Evolutionary conservation across 2,888 invertebrate species (phyloP), one percentile per base, ranked within the genome.

Genomic region (Drosophila nigritarsus): DNA sequence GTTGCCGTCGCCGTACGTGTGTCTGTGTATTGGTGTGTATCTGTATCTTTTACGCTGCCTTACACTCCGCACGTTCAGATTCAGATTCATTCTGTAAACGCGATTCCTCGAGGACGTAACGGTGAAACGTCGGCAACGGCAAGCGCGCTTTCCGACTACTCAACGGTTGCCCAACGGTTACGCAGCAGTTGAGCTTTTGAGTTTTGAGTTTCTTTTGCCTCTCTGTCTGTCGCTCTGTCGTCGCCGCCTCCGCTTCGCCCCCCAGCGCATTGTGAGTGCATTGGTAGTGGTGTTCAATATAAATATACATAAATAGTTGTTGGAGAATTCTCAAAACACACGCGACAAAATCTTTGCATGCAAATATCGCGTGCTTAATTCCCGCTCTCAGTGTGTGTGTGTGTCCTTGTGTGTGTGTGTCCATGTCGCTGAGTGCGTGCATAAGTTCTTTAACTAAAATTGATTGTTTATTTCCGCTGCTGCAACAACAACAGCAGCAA

Each of bases 81-180:
- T 92, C 91, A 91, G 90, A 92, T 92, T 92, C 92, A 93, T 93
- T 93, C 92, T 93, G 92, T 92, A 92, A 91, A 91, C 92, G 92
- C 93, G 92, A 92, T 93, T 93, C 93, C 91, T 93, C 92, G 93
- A 93, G 92, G 92, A 93, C 92, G 93, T 92, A 91, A 90, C 90
- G 90, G 90, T 89, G 89, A 87, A 91, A 90, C 91, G 92, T 91
- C 90, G 92, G 92, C 90, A 78, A 76, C 78, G 81, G 78, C 83
- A 85, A 89, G 91, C 92, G 91, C 90, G 90, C 82, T 84, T 81
- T 82, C 77, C 84, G 73, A 81, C 69, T 73, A 82, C 83, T 84
- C 87, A 80, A 78, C 80, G 82, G 78, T 73, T 81, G 73, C 69
- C 82, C 81, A 81, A 73, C 82, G 78, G 79, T 79, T 75, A 56